These are phyloP conservation scores for Ptychobarbus kaznakovi DNA, from an alignment of 2,797 vertebrate genomes.

Conservation along the genomic window DNA sequence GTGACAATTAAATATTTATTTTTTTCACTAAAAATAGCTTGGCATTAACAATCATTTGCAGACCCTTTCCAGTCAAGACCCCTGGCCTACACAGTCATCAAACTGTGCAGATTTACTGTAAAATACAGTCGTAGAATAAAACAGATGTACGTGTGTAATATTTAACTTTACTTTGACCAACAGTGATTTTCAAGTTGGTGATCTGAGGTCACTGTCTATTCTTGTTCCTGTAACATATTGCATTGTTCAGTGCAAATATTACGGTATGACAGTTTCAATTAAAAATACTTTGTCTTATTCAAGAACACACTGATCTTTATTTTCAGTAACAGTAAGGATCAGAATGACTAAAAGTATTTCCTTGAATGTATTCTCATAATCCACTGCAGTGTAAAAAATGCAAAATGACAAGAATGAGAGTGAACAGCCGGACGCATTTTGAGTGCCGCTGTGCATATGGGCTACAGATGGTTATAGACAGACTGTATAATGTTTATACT, in stretches of 20 bases:
- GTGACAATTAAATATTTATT: background rate
- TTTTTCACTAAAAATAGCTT: background rate
- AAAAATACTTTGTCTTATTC: slow-evolving; percentile 49
- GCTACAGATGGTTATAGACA: slow-evolving; percentile 1
- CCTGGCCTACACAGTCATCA: background rate
- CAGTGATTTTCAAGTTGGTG: slow-evolving; percentile 42
- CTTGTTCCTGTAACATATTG: slow-evolving; percentile 36
- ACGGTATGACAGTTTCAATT: slow-evolving; percentile 7
- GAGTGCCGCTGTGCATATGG: background rate
- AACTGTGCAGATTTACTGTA: slow-evolving; percentile 1
- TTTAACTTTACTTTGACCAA: slow-evolving; percentile 69
- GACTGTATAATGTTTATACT: background rate
- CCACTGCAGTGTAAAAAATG: background rate
- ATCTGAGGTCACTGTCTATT: slow-evolving; percentile 60
- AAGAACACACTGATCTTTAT: slow-evolving; percentile 21
- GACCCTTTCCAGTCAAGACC: background rate
- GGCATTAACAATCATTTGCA: background rate
- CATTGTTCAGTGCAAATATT: slow-evolving; percentile 11
- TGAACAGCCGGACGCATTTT: background rate
- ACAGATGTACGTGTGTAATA: background rate
- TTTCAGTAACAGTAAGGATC: slow-evolving; percentile 24
- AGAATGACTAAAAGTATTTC: background rate
- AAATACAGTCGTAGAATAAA: background rate
- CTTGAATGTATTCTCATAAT: slow-evolving; percentile 33
- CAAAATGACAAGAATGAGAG: background rate